Evolutionary conservation across 2,888 invertebrate species (phyloP).

Genomic region (Acleris holmiana): DNA sequence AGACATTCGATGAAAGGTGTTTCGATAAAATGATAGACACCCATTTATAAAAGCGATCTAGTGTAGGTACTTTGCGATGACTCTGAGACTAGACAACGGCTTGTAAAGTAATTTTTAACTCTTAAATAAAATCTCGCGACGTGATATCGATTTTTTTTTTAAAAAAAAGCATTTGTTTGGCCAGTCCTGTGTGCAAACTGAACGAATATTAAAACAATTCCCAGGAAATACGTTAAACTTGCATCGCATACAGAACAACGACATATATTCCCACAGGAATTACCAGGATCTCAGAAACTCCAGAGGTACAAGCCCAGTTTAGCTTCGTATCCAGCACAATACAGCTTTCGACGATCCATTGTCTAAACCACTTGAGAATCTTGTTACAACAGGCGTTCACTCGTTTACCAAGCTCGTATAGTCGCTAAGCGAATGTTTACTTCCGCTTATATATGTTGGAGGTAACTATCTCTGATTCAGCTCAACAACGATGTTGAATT

Average conservation of each 20-base stretch:
- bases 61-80: too few relatives aligned
- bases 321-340: slow-evolving; percentile 8
- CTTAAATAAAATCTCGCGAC: too few relatives aligned
- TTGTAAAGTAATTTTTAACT: too few relatives aligned
- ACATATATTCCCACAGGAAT: slow-evolving; percentile 10
- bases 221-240: too few relatives aligned
- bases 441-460: not conserved
- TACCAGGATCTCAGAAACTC: slow-evolving; percentile 22
- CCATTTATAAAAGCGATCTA: too few relatives aligned
- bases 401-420: slow-evolving; percentile 10
- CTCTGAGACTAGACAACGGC: too few relatives aligned
- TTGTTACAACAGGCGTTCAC: slow-evolving; percentile 6
- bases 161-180: too few relatives aligned
- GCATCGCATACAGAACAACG: not conserved
- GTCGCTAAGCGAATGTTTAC: slow-evolving; percentile 14
- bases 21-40: too few relatives aligned
- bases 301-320: slow-evolving; percentile 9
- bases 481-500: not conserved
- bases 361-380: slow-evolving; percentile 26
- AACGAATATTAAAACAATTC: too few relatives aligned
- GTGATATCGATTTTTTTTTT: too few relatives aligned
- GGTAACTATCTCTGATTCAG: not conserved
- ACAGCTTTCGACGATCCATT: slow-evolving; percentile 19
- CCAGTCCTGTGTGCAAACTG: too few relatives aligned
- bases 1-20: too few relatives aligned